Evolutionary conservation across 37 sponge, comb jelly and placozoan species (phyloP).

Genomic region (Cladorhizidae sp.): DNA sequence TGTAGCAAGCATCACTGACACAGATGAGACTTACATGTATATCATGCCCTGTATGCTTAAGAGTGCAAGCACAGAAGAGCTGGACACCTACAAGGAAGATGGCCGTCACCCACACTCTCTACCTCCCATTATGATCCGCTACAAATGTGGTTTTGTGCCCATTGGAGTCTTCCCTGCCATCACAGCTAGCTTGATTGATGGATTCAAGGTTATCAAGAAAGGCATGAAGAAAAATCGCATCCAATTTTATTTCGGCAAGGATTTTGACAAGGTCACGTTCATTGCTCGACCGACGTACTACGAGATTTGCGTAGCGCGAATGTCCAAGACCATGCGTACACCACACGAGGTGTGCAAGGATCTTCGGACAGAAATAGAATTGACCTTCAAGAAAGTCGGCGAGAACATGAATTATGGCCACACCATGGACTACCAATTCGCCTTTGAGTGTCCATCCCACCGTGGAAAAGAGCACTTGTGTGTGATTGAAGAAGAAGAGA

Average conservation of each 20-base stretch:
- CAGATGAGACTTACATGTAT: not conserved
- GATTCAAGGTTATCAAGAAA: not conserved
- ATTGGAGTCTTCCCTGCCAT: constrained; percentile 4
- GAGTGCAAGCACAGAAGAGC: not conserved
- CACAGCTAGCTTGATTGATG: not conserved
- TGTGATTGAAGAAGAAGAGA: not conserved
- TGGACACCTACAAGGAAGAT: not conserved
- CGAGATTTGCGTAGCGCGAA: not conserved
- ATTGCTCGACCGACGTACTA: constrained; percentile 1
- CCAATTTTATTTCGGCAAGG: not conserved
- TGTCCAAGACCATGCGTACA: not conserved
- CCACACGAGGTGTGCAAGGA: not conserved
- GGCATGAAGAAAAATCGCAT: not conserved
- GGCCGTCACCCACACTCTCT: not conserved
- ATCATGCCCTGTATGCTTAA: not conserved
- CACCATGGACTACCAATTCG: not conserved
- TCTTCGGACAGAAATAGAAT: not conserved
- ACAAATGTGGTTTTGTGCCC: not conserved
- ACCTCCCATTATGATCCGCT: not conserved
- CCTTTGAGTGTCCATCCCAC: constrained; percentile 8
- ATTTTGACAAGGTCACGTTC: not conserved
- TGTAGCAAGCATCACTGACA: not conserved
- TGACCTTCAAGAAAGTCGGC: not conserved
- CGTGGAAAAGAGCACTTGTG: constrained; percentile 1
- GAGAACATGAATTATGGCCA: not conserved